Percentiles rank a stretch among this genome's conserved stretches.
Conservation (phyloP, 2,113 vertebrate species). For the Bufo gargarizans region DNA sequence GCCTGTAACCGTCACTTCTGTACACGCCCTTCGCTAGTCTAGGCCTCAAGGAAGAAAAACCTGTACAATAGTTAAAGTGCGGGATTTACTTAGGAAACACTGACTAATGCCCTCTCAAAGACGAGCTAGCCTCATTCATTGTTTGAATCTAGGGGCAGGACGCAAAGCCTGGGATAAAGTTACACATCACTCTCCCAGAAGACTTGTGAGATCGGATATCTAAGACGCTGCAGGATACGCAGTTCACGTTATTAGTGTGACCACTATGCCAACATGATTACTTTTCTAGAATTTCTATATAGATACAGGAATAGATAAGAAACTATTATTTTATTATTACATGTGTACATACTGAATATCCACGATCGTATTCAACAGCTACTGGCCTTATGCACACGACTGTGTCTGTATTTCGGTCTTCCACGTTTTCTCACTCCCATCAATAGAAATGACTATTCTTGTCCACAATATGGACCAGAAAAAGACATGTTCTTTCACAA, state of each 20-base stretch:
- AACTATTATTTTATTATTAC: not conserved
- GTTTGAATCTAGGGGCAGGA: not conserved
- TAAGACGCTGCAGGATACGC: not conserved
- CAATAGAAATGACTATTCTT: too few species aligned
- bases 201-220: not conserved
- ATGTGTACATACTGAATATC: too few species aligned
- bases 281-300: not conserved
- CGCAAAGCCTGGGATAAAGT: slow-evolving; percentile 5
- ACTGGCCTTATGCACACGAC: too few species aligned
- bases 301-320: not conserved
- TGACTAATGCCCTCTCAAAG: not conserved
- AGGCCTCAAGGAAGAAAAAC: slow-evolving; percentile 38
- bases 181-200: not conserved
- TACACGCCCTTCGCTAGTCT: slow-evolving; percentile 9
- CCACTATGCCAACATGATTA: too few species aligned
- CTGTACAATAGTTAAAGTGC: not conserved
- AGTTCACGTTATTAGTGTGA: not conserved
- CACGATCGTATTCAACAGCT: too few species aligned
- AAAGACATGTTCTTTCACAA: too few species aligned
- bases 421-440: too few species aligned
- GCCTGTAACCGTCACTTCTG: slow-evolving; percentile 30
- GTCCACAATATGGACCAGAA: too few species aligned
- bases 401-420: too few species aligned
- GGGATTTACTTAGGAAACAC: slow-evolving; percentile 16
- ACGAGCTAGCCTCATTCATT: not conserved